Evolutionary conservation across 2,113 vertebrate species (phyloP).

Genomic region (Melozone crissalis): DNA sequence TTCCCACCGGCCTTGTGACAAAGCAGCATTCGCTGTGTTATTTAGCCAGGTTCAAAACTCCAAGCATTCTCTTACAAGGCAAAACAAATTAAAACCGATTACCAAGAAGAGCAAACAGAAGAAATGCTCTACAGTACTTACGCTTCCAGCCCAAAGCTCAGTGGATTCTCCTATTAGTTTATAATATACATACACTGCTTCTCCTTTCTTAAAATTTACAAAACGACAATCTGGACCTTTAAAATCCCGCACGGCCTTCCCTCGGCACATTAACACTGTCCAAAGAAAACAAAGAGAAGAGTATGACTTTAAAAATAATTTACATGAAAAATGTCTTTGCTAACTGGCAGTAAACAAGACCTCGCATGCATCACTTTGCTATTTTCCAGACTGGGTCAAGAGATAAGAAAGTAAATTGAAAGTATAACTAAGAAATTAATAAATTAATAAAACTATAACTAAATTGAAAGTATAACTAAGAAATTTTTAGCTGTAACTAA

Average conservation of each 20-base stretch:
- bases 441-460: not conserved
- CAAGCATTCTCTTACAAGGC: not conserved
- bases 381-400: not conserved
- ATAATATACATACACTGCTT: constrained; percentile 91
- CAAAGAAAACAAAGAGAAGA: not conserved
- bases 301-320: not conserved
- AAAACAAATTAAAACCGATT: not conserved
- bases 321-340: not conserved
- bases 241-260: constrained; percentile 88
- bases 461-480: not conserved
- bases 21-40: not conserved
- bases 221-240: constrained; percentile 93
- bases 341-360: not conserved
- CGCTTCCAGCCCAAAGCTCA: constrained; percentile 93
- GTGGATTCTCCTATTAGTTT: constrained; percentile 85
- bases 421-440: not conserved
- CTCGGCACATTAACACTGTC: constrained; percentile 90
- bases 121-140: constrained; percentile 77
- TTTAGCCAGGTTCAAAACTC: not conserved
- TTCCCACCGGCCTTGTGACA: not conserved
- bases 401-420: not conserved
- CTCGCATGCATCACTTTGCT: accelerated
- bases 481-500: not conserved
- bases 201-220: constrained; percentile 89
- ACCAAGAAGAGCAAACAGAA: not conserved